Evolutionary conservation across 2,797 vertebrate species (phyloP).

Genomic region (Crocodylus rhombifer): DNA sequence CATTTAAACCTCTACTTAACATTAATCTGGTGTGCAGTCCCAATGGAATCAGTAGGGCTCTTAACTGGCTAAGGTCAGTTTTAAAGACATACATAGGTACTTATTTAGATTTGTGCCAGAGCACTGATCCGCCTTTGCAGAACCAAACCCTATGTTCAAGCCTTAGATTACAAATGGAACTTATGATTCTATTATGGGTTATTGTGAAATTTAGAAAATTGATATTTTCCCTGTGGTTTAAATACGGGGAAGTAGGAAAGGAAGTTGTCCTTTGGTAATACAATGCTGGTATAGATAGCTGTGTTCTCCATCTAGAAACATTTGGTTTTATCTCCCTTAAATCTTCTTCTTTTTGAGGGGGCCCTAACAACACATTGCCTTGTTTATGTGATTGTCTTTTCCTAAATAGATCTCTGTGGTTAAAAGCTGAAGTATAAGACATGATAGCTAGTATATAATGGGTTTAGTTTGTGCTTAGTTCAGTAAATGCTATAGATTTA

Average conservation of each 20-base stretch:
- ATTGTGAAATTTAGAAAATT: rapidly evolving
- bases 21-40: not conserved
- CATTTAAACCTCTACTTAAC: not conserved
- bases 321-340: constrained; percentile 3
- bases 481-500: not conserved
- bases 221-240: not conserved
- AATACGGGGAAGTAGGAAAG: not conserved
- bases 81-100: not conserved
- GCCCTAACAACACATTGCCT: not conserved
- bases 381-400: not conserved
- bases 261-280: not conserved
- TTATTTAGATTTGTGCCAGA: not conserved
- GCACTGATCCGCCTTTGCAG: too few relatives aligned
- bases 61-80: not conserved
- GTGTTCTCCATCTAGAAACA: not conserved
- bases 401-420: not conserved
- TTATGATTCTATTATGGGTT: not conserved
- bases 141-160: not conserved
- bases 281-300: not conserved
- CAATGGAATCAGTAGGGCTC: not conserved
- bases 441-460: not conserved
- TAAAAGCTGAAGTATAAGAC: not conserved
- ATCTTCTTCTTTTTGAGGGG: constrained; percentile 57
- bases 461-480: not conserved
- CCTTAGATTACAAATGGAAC: not conserved